Evolutionary conservation across 2,113 vertebrate species (phyloP).

Genomic region (Lamprologus ornatipinnis): DNA sequence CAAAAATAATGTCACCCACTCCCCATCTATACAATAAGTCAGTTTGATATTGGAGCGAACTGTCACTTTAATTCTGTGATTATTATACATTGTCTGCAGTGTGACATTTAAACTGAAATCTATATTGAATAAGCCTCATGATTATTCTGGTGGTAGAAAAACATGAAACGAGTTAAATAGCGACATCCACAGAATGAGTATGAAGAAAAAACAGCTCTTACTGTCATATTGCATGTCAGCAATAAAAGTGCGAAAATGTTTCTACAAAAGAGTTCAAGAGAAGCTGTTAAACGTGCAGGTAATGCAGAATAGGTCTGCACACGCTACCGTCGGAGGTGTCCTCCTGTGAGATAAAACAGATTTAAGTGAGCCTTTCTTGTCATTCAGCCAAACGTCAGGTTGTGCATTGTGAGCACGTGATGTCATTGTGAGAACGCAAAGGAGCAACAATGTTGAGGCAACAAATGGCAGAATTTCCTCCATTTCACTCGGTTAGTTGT

Average conservation of each 20-base stretch:
- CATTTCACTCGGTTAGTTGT: not conserved
- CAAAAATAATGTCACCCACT: not conserved
- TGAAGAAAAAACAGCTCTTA: not conserved
- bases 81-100: not conserved
- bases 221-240: not conserved
- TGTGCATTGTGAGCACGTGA: not conserved
- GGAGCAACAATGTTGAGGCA: not conserved
- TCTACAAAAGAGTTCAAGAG: not conserved
- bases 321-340: rapidly evolving
- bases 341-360: not conserved
- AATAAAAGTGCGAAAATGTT: not conserved
- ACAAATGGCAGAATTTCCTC: not conserved
- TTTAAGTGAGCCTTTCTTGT: not conserved
- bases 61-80: not conserved
- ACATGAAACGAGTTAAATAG: not conserved
- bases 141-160: not conserved
- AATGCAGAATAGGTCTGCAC: not conserved
- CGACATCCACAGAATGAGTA: not conserved
- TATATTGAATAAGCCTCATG: not conserved
- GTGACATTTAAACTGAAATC: not conserved
- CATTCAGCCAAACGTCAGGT: not conserved
- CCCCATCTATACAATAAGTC: not conserved
- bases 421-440: not conserved
- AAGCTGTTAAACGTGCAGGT: not conserved
- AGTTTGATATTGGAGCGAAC: not conserved